Percentiles rank a stretch among this genome's conserved stretches.
Conservation (phyloP, 2,888 invertebrate genomes). For the Minunthozetes semirufus region DNA sequence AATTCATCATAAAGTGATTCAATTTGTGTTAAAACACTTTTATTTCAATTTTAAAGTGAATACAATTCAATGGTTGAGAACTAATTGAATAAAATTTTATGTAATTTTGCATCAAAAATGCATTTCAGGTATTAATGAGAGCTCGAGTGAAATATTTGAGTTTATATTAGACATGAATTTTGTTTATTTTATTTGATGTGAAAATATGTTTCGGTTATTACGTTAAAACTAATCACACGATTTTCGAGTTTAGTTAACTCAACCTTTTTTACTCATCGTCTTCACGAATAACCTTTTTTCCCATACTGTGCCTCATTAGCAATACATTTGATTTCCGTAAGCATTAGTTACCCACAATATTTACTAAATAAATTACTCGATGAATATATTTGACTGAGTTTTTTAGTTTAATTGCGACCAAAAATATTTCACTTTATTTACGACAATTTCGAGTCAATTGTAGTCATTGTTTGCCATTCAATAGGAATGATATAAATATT, state of each 20-base stretch:
- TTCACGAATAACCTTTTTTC: neutral
- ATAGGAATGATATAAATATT: neutral
- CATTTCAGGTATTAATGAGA: neutral
- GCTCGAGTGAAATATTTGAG: neutral
- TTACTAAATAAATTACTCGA: no score
- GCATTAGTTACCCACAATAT: neutral
- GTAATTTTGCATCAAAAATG: neutral
- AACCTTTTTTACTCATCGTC: neutral
- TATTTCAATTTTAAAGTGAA: no score
- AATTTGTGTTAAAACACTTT: no score
- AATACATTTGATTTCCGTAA: neutral
- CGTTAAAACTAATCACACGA: conserved; percentile 9
- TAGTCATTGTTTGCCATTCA: neutral
- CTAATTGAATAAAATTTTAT: no score
- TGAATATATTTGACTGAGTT: no score
- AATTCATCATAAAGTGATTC: no score
- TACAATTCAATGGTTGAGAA: no score
- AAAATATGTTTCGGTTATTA: neutral
- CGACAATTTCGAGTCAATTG: neutral
- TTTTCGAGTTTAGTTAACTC: neutral
- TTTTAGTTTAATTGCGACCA: no score
- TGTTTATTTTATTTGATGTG: neutral
- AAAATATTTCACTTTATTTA: neutral
- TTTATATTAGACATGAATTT: neutral
- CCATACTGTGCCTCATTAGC: neutral